Conservation (phyloP, 2,113 vertebrate species). For the Dipodomys ordii region DNA sequence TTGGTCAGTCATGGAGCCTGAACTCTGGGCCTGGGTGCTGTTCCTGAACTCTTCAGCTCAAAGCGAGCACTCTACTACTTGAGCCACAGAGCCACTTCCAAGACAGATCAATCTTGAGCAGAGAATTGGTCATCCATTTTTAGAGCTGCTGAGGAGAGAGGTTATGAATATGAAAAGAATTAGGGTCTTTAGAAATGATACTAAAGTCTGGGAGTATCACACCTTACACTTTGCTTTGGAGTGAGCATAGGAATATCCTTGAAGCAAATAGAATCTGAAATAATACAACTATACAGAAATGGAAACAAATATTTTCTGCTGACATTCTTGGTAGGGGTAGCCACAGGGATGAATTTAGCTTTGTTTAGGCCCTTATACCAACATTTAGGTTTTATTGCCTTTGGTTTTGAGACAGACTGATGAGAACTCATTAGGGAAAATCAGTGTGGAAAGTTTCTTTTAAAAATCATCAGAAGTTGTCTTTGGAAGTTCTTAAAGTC, state of each 20-base stretch:
- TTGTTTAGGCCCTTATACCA: not conserved
- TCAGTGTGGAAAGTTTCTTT: constrained; percentile 25
- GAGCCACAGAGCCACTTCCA: too few species aligned
- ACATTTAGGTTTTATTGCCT: constrained; percentile 23
- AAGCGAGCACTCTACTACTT: too few species aligned
- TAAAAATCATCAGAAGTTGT: constrained; percentile 7
- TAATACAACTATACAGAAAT: not conserved
- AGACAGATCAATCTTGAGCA: not conserved
- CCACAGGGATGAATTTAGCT: constrained; percentile 4
- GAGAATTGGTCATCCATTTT: constrained; percentile 5
- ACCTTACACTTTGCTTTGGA: not conserved
- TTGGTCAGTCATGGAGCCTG: too few species aligned
- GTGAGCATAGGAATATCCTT: not conserved
- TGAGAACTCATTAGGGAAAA: constrained; percentile 1
- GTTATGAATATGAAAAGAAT: not conserved
- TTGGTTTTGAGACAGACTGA: constrained; percentile 44
- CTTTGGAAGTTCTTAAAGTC: not conserved
- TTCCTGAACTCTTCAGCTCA: too few species aligned
- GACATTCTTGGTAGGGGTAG: not conserved
- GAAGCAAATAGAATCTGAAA: not conserved
- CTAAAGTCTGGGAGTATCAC: not conserved
- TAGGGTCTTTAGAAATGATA: not conserved
- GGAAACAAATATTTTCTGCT: not conserved
- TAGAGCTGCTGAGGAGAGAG: not conserved
- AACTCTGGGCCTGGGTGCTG: too few species aligned